phyloP scores from a whole-genome alignment of 2,888 invertebrate genomes.

The Gymnocheta viridis region DNA sequence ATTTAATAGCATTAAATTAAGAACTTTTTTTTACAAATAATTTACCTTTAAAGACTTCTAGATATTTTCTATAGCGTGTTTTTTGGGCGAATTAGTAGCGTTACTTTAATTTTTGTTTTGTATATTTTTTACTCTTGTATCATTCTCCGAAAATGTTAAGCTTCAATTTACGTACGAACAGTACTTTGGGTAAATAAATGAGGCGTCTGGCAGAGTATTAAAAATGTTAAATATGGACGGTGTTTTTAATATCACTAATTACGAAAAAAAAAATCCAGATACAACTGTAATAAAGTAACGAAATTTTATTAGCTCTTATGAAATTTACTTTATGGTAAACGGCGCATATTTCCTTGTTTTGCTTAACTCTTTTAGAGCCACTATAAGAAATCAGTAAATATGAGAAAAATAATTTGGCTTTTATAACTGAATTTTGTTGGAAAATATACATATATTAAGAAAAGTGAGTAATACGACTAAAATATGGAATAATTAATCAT shows the following conservation, averaged over 20 bases:
- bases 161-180: background rate
- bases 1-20: no score
- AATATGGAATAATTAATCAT: no score
- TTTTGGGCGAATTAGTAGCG: background rate
- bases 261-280: constrained; percentile 10
- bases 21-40: no score
- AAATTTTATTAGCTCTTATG: constrained; percentile 27
- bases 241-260: constrained; percentile 9
- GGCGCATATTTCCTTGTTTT: background rate
- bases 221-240: background rate
- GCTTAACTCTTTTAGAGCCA: no score
- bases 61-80: background rate
- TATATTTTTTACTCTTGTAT: background rate
- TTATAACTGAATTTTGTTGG: no score
- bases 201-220: constrained; percentile 18
- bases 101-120: background rate
- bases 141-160: background rate
- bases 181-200: background rate
- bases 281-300: background rate
- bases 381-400: no score
- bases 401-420: no score
- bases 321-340: constrained; percentile 26
- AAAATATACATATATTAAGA: no score
- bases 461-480: no score
- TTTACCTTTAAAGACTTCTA: no score